phyloP scores from a whole-genome alignment of 2,888 invertebrate species.

The Pandemis heparana region DNA sequence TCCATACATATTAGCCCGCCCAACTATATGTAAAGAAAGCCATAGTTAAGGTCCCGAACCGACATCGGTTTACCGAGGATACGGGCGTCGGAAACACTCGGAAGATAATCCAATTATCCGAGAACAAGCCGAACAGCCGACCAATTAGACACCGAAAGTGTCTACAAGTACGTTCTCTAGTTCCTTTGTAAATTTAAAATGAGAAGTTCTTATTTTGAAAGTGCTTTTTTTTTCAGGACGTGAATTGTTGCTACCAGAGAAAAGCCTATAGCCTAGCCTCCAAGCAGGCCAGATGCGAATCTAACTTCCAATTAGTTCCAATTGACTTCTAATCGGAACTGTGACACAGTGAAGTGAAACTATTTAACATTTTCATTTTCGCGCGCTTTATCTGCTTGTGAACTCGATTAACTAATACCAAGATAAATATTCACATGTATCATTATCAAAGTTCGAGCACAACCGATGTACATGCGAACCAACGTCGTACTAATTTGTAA shows the following conservation, averaged over 20 bases:
- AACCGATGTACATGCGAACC: too few species aligned
- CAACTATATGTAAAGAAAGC: conserved; percentile 31
- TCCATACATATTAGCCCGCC: conserved; percentile 32
- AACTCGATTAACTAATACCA: too few species aligned
- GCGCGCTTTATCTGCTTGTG: too few species aligned
- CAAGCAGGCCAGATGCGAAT: too few species aligned
- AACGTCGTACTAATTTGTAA: too few species aligned
- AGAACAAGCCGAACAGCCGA: conserved; percentile 58
- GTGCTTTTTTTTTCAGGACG: background rate
- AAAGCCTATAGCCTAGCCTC: background rate
- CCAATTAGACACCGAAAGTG: conserved; percentile 64
- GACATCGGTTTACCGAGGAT: conserved; percentile 54
- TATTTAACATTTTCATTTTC: too few species aligned
- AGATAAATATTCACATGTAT: too few species aligned
- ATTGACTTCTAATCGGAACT: too few species aligned
- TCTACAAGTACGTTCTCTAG: conserved; percentile 51
- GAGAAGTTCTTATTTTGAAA: background rate
- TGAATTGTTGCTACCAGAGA: background rate
- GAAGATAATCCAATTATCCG: conserved; percentile 68
- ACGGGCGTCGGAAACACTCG: conserved; percentile 54
- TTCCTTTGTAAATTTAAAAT: conserved; percentile 27
- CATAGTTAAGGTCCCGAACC: conserved; percentile 30
- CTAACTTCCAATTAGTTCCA: too few species aligned
- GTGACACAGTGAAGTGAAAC: too few species aligned
- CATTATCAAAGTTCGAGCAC: too few species aligned